Base-by-base conservation (phyloP, 2,113 vertebrate species). In the Sturnus vulgaris region DNA sequence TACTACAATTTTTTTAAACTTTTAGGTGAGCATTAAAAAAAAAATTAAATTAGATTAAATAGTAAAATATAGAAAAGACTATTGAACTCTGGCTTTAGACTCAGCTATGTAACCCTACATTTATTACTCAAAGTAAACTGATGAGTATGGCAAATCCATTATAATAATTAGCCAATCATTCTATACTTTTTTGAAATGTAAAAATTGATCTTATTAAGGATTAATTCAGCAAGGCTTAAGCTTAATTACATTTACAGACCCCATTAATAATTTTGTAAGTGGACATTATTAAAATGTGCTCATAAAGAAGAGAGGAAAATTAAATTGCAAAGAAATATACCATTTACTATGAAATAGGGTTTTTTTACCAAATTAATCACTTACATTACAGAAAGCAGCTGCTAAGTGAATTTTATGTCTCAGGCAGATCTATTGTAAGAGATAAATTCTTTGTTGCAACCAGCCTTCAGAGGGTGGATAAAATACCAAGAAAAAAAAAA, bases 161-260 rank as follows among this genome's bases (percentile, higher is more conserved):
- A 83, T 15, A 88, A 84, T 70, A 88, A 90, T 92, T 90, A 46
- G 4, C 66, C 68, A 81, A 52, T 90, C 84, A 83, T 52, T 75
- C 47, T n/a, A 31, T 28, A 77, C 2, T 10, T 88, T 89, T 86
- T 86, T 78, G 25, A 92, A 86, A 83, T 83, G 39, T 70, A 93
- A 92, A 85, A 92, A 83, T 93, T 81, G 59, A 81, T 93, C 47
- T 68, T 15, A 78, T 73, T 88, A 88, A 93, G 77, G 56, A 90
- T 75, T 91, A 52, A 83, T 94, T 86, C 72, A 78, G 52, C 68
- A 75, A 92, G 33, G 3, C 35, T 80, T 71, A 70, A 83, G 30
- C 21, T 81, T 88, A 94, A 72, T 83, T 83, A 90, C 46, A 81
- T 73, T 83, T 90, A 84, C 27, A 90, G 76, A 27, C 20, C 4